phyloP scores from a whole-genome alignment of 2,888 invertebrate species.

The Podotricha telesiphe region DNA sequence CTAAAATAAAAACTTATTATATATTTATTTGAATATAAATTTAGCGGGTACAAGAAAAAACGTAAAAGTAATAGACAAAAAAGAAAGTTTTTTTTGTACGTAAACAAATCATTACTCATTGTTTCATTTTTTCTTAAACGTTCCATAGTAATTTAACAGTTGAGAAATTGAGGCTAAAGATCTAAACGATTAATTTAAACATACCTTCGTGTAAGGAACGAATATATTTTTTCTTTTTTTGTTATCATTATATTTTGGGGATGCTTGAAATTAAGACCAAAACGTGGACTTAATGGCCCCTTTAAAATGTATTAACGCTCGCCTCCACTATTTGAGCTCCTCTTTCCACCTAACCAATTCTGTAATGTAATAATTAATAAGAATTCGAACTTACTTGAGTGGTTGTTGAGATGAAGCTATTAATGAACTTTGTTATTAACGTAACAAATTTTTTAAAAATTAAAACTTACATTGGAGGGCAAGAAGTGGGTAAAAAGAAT shows the following conservation, averaged over 20 bases:
- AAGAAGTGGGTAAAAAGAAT: no score
- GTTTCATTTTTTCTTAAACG: constrained; percentile 10
- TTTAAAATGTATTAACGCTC: no score
- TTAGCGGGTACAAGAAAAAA: not conserved
- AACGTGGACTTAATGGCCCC: no score
- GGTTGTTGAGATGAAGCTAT: no score
- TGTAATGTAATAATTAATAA: no score
- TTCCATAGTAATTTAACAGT: constrained; percentile 12
- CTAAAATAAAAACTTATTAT: not conserved
- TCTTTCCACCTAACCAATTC: no score
- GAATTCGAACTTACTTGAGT: no score
- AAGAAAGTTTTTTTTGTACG: constrained; percentile 8
- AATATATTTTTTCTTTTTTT: not conserved
- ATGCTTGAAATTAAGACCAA: no score
- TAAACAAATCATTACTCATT: constrained; percentile 7
- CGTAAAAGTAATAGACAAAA: constrained; percentile 8
- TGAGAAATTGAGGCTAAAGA: constrained; percentile 20
- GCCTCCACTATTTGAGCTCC: no score
- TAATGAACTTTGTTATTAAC: no score
- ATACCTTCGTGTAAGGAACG: not conserved
- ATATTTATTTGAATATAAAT: not conserved
- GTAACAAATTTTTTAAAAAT: no score
- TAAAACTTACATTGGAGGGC: no score
- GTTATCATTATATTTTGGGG: not conserved
- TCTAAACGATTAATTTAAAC: constrained; percentile 16